These are phyloP conservation scores for Trochalopteron elliotii DNA, from an alignment of 2,113 vertebrate genomes.

Conservation along the genomic window DNA sequence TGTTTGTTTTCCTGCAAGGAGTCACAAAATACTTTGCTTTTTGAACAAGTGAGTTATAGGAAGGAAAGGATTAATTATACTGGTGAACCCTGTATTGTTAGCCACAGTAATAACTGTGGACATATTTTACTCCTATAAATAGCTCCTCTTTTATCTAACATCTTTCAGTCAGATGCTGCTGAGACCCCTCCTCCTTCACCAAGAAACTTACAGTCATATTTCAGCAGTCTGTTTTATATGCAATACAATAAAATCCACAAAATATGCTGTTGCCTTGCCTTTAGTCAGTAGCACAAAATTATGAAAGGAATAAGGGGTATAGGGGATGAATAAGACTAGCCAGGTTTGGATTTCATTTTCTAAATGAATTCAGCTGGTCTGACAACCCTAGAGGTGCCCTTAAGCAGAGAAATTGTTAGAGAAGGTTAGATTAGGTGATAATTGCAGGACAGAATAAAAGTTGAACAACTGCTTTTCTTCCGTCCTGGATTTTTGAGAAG, in stretches of 20 bases:
- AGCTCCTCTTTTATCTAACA: conserved; percentile 57
- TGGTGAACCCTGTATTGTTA: background rate
- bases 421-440: background rate
- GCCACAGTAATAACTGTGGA: background rate
- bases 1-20: background rate
- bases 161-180: conserved; percentile 57
- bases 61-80: background rate
- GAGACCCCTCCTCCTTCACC: background rate
- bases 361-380: conserved; percentile 1
- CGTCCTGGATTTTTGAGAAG: background rate
- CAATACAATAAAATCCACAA: background rate
- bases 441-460: conserved; percentile 7
- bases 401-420: conserved; percentile 25
- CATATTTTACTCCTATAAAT: conserved; percentile 54
- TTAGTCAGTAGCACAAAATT: conserved; percentile 2
- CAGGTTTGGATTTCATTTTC: background rate
- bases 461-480: background rate
- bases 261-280: background rate
- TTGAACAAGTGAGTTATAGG: background rate
- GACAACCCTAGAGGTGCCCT: conserved; percentile 33
- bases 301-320: background rate
- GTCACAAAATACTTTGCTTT: background rate
- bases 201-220: background rate
- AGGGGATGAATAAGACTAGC: background rate
- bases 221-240: background rate